Base-by-base conservation (phyloP, 2,797 vertebrate species). In the Macroramphosus scolopax region DNA sequence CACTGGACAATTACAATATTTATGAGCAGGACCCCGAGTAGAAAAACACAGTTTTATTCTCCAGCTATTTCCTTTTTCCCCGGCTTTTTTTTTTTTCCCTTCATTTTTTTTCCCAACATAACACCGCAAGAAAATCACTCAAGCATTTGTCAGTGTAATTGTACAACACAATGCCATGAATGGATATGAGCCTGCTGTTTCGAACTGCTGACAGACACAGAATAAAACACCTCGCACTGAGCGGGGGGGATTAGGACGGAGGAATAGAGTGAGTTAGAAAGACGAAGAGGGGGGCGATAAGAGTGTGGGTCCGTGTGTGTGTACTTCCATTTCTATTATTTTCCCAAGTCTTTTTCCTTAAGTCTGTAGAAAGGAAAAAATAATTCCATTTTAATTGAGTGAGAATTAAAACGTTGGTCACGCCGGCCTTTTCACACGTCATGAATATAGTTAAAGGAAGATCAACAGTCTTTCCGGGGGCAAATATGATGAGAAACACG, bases 101-200 rank as follows among this genome's bases (percentile, higher is more conserved):
- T 18, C 61, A 46, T 44, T 77, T 63, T 64, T 78, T 87, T 84
- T 85, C 90, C 83, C 80, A 87, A 90, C 89, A 84, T 89, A 91
- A 90, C 77, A 77, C 73, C 60, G 47, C 80, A 85, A 86, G 77
- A 85, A 90, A 91, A 91, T 87, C 87, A 88, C 83, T 90, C 88
- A 89, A 86, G 88, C 89, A 88, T 90, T 90, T 91, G 89, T 90
- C 89, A 87, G 78, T 81, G 86, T 90, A 90, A 91, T 89, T 90
- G 84, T 90, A 88, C 81, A 85, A 89, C 89, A 89, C 87, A 89
- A 88, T 89, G 83, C 75, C 80, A 88, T 90, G 86, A 91, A 91
- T 91, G 89, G 88, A 87, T 89, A 89, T 88, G 85, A 87, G 85
- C 63, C 66, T 65, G 79, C 77, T 75, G 60, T 86, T 83, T 87